Base-by-base conservation (phyloP, 2,797 vertebrate genomes). In the Acipenser oxyrinchus region DNA sequence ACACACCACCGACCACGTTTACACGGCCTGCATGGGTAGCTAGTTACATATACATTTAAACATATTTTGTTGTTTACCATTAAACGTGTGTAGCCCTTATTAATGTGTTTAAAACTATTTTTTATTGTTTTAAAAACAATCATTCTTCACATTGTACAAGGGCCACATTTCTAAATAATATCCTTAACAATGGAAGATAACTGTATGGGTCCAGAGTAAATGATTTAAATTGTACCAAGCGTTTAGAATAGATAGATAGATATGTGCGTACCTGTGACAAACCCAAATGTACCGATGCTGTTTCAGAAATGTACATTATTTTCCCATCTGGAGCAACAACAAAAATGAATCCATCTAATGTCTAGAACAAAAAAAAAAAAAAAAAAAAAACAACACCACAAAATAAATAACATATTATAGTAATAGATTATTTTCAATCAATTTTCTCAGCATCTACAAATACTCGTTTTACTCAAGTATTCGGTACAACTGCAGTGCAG, bases 241-340 rank as follows among this genome's bases (percentile, higher is more conserved):
- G 37, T 37, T 37, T 37, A 37, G 37, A 37, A 37, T 37, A 37
- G 53, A 55, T 55, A 55, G 61, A 63, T 63, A 23, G 48, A 10
- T 18, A 62, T 6, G 10, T 8, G 64, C 78, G 37, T 90, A 98
- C 96, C 95, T 98, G 96, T 50, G 96, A 99, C 80, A 98, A 86
- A 64, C 96, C 96, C 83, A 98, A 78, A 76, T 98, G 96, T 66
- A 98, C 95, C 0, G 96, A 99, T 0, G 96, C 96, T 0, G 96
- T 99, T 81, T 99, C 96, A 1, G 96, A 99, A 77, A 98, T 99
- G 84, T 98, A 99, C 96, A 99, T 98, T 76, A 99, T 99, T 82
- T 99, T 99, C 61, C 96, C 96, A 70, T 99, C 96, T 0, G 96
- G 95, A 69, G 96, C 96, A 12, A 99, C 96, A 60, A 99, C 96